Conservation (phyloP, 2,797 vertebrate genomes). For the Alectoris magna region DNA sequence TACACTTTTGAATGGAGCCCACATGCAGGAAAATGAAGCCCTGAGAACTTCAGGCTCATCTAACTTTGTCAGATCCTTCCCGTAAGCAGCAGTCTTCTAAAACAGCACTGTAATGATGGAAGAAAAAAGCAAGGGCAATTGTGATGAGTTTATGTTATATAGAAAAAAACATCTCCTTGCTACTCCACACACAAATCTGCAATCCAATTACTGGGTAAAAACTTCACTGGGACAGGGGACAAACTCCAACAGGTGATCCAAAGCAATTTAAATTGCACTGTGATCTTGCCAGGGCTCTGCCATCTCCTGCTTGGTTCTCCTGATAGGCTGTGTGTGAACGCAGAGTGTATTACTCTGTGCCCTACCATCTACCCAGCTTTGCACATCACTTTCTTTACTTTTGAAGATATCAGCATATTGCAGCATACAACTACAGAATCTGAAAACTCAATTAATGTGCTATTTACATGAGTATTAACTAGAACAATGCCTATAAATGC, state of each 20-base stretch:
- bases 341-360: not conserved
- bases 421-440: slow-evolving; percentile 13
- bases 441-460: slow-evolving; percentile 53
- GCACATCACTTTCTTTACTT: slow-evolving; percentile 24
- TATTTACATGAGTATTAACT: slow-evolving; percentile 61
- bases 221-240: not conserved
- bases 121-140: not conserved
- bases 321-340: not conserved
- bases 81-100: not conserved
- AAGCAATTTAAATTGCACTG: not conserved
- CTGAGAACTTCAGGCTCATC: not conserved
- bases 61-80: not conserved
- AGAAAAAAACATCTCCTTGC: not conserved
- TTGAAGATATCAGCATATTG: slow-evolving; percentile 38
- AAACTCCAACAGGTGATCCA: not conserved
- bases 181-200: accelerated
- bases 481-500: slow-evolving; percentile 52
- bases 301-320: not conserved
- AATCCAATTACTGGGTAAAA: not conserved
- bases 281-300: not conserved
- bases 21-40: accelerated
- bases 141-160: not conserved
- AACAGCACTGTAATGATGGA: not conserved
- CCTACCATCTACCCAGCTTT: not conserved
- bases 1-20: not conserved